Evolutionary conservation across 2,888 invertebrate species (phyloP), one percentile per base, ranked within the genome.

Genomic region (Neoaliturus tenellus): DNA sequence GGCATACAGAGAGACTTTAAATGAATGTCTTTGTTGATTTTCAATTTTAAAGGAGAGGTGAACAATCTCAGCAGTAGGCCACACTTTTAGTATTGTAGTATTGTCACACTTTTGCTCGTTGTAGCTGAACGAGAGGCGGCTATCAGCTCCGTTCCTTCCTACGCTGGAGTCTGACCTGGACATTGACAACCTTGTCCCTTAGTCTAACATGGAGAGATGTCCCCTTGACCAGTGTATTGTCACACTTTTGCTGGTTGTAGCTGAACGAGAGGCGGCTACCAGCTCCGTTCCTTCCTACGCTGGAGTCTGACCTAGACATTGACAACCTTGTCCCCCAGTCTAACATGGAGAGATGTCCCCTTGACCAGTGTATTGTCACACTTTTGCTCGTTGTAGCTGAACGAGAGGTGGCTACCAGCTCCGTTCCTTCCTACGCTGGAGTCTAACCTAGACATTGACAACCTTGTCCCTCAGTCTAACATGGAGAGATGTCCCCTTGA

Each of bases 321-420:
- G 93, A 93, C 89, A 95, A 96, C 90, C 96, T 96, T 91, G 96
- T 96, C 90, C 94, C 94, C 85, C 94, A 95, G 90, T 96, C 96
- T 91, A 95, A 95, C 87, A 93, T 93, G 89, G 95, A 95, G 90
- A n/a, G n/a, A n/a, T n/a, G n/a, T n/a, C n/a, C n/a, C n/a, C n/a
- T n/a, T n/a, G n/a, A n/a, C n/a, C n/a, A n/a, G n/a, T n/a, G n/a
- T n/a, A n/a, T n/a, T n/a, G n/a, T n/a, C n/a, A n/a, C n/a, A n/a
- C n/a, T 39, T 5, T 8, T 39, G 39, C 12, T 39, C 5, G 39
- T 39, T 39, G 5, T 39, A 39, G 39, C 39, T 39, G 39, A 39
- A 39, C 39, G 12, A 39, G 39, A 12, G 39, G 39, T 8, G 39
- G 5, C 12, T 39, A 8, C 39, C 39, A 39, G 39, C 39, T 39